Evolutionary conservation across 1,140 invertebrate genomes (phyloP).

Genomic region (Ctenoplectra terminalis): DNA sequence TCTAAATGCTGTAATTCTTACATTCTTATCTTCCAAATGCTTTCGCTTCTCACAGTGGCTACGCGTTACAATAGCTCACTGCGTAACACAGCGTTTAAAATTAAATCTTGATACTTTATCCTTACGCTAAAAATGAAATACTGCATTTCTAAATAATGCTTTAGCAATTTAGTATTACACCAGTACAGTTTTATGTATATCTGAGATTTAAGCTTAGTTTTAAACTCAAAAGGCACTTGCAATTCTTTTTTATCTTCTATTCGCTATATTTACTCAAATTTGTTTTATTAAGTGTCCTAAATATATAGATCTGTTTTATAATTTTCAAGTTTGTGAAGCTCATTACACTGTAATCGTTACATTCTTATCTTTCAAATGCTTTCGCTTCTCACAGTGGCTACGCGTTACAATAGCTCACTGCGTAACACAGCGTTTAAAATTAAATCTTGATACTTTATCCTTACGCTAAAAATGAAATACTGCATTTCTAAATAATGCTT

Average conservation of each 20-base stretch:
- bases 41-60: too few relatives aligned
- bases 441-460: not conserved
- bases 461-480: not conserved
- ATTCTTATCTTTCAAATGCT: not conserved
- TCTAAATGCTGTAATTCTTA: not conserved
- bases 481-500: not conserved
- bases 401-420: not conserved
- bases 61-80: not conserved
- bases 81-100: not conserved
- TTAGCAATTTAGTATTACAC: not conserved
- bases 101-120: not conserved
- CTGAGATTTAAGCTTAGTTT: not conserved
- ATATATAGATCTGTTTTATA: too few relatives aligned
- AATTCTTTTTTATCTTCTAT: not conserved
- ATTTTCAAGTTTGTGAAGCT: not conserved
- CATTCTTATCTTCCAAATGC: not conserved
- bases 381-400: too few relatives aligned
- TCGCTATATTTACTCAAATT: not conserved
- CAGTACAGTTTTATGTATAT: not conserved
- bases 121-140: not conserved
- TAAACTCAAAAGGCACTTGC: not conserved
- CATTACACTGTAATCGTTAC: not conserved
- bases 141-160: not conserved
- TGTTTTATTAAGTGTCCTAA: not conserved
- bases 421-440: not conserved